Evolutionary conservation across 2,113 vertebrate genomes (phyloP).

Genomic region (Platysteira castanea): DNA sequence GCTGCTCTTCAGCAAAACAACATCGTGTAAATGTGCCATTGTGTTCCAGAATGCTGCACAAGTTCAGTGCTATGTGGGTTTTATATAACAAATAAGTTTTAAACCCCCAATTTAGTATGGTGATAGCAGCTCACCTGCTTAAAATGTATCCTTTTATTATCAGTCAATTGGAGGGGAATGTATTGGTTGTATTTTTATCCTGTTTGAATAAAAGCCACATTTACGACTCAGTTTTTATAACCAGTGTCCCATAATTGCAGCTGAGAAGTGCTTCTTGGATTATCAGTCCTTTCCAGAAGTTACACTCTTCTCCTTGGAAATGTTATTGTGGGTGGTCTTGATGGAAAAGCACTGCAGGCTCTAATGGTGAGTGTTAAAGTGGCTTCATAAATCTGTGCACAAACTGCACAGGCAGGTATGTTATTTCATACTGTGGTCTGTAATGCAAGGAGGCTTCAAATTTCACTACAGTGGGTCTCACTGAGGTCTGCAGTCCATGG

Average conservation of each 20-base stretch:
- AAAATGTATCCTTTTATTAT: background rate
- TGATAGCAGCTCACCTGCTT: background rate
- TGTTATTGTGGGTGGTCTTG: background rate
- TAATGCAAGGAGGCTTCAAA: background rate
- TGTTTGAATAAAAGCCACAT: background rate
- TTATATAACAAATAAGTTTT: background rate
- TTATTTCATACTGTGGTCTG: background rate
- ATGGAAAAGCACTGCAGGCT: background rate
- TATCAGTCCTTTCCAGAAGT: slow-evolving; percentile 14
- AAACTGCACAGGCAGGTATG: background rate
- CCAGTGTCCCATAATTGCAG: background rate
- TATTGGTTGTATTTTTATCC: background rate
- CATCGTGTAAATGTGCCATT: background rate
- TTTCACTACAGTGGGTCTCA: background rate
- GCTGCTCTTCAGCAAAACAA: background rate
- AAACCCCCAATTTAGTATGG: background rate
- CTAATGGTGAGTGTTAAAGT: background rate
- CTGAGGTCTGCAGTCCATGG: background rate
- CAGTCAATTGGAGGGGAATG: background rate
- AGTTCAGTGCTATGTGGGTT: background rate
- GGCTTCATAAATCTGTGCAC: background rate
- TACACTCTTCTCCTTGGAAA: background rate
- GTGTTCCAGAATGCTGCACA: background rate
- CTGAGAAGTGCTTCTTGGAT: background rate
- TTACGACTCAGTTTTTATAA: background rate